Conservation (phyloP, 1,140 invertebrate species). For the Conus betulinus region DNA sequence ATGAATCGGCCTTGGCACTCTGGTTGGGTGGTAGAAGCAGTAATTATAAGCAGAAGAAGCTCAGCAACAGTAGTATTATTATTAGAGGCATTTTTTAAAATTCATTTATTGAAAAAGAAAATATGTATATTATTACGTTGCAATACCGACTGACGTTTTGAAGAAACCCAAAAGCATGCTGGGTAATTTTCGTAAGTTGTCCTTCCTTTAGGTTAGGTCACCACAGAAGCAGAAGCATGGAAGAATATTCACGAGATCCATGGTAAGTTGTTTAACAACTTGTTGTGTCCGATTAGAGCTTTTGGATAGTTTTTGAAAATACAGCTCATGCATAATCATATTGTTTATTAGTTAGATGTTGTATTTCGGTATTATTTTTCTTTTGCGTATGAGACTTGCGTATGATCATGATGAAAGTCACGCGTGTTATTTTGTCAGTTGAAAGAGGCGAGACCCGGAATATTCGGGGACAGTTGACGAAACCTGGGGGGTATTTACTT, state of each 20-base stretch:
- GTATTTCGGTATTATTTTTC: not conserved
- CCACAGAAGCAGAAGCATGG: slow-evolving; percentile 79
- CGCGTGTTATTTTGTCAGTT: not conserved
- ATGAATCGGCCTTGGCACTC: no score
- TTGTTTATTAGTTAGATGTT: not conserved
- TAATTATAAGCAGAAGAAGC: no score
- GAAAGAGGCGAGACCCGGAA: no score
- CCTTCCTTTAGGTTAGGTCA: slow-evolving; percentile 3
- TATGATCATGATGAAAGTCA: not conserved
- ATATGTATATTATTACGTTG: not conserved
- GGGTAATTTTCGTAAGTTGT: slow-evolving; percentile 19
- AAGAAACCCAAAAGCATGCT: not conserved
- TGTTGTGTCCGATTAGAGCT: not conserved
- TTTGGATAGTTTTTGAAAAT: not conserved
- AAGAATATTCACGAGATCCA: slow-evolving; percentile 94
- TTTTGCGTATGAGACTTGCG: not conserved
- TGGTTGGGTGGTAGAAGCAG: no score
- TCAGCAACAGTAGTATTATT: not conserved
- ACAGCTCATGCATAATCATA: not conserved
- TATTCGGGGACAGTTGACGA: no score
- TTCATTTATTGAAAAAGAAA: not conserved
- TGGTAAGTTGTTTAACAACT: slow-evolving; percentile 76
- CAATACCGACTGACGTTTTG: not conserved
- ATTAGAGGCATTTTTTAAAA: not conserved
- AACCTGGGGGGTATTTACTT: no score